Conservation (phyloP, 1,140 invertebrate genomes). For the Popillia japonica region DNA sequence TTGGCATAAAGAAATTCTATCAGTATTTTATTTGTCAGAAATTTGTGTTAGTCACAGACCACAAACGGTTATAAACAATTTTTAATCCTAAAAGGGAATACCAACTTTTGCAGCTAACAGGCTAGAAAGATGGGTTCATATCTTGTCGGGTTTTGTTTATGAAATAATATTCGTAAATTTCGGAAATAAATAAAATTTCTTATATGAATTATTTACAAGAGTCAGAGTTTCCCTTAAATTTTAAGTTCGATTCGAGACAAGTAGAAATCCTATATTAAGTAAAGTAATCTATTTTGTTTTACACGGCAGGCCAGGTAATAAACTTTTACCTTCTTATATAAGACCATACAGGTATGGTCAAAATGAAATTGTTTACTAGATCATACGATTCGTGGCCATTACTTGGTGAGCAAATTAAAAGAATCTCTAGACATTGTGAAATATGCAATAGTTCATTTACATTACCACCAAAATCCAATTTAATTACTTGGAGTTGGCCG, state of each 20-base stretch:
- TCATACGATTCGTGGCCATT: slow-evolving; percentile 50
- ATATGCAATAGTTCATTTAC: not conserved
- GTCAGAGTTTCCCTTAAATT: not conserved
- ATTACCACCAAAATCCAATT: too few relatives aligned
- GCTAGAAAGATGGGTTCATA: slow-evolving; percentile 54
- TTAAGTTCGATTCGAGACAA: slow-evolving; percentile 5
- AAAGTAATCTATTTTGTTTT: not conserved
- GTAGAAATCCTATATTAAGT: not conserved
- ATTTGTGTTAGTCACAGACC: slow-evolving; percentile 63
- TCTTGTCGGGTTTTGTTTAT: slow-evolving; percentile 56
- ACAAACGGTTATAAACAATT: slow-evolving; percentile 62
- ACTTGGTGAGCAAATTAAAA: slow-evolving; percentile 47
- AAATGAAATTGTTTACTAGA: slow-evolving; percentile 54
- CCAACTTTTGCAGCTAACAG: too few relatives aligned
- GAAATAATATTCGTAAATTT: too few relatives aligned
- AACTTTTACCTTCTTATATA: slow-evolving; percentile 12
- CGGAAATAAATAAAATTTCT: too few relatives aligned
- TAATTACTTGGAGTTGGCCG: too few relatives aligned
- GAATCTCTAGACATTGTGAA: slow-evolving; percentile 44
- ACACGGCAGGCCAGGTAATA: not conserved
- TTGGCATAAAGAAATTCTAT: too few relatives aligned
- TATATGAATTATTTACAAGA: slow-evolving; percentile 9
- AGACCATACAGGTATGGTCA: slow-evolving; percentile 50
- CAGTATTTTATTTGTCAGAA: slow-evolving; percentile 62
- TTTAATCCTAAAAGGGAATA: slow-evolving; percentile 54